Evolutionary conservation across 2,888 invertebrate genomes (phyloP).

Genomic region (Tribolium freemani): DNA sequence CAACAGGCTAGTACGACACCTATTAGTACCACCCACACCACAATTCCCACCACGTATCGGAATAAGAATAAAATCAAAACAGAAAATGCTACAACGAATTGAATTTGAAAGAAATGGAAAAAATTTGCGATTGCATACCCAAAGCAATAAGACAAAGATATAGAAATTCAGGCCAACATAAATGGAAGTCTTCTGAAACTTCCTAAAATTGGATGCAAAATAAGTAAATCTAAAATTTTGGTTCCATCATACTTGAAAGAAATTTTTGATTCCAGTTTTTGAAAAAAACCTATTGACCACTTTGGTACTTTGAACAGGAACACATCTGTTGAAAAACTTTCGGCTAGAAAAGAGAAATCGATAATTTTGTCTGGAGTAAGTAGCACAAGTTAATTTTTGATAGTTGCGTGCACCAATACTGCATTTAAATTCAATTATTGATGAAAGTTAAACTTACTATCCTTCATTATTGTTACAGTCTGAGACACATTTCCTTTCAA

Average conservation of each 20-base stretch:
- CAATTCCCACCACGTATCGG: conserved; percentile 72
- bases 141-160: conserved; percentile 74
- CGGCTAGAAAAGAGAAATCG: conserved; percentile 63
- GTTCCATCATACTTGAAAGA: conserved; percentile 66
- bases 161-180: conserved; percentile 73
- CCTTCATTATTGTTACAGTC: conserved; percentile 60
- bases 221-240: neutral
- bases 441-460: conserved; percentile 54
- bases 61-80: conserved; percentile 71
- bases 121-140: conserved; percentile 65
- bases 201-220: conserved; percentile 68
- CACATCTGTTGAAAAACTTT: conserved; percentile 71
- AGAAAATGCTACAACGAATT: conserved; percentile 69
- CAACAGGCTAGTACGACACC: conserved; percentile 70
- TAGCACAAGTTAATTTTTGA: conserved; percentile 23
- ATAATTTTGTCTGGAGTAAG: conserved; percentile 15
- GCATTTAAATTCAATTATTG: conserved; percentile 17
- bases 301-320: conserved; percentile 66
- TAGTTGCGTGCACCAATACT: conserved; percentile 18
- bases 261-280: conserved; percentile 70
- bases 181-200: conserved; percentile 73
- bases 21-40: conserved; percentile 75
- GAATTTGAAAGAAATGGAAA: neutral
- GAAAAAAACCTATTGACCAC: conserved; percentile 67
- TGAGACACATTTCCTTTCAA: conserved; percentile 61